Percentiles rank a stretch among this genome's conserved stretches.
Evolutionary conservation across 2,113 vertebrate species (phyloP).

Genomic region (Alligator mississippiensis): DNA sequence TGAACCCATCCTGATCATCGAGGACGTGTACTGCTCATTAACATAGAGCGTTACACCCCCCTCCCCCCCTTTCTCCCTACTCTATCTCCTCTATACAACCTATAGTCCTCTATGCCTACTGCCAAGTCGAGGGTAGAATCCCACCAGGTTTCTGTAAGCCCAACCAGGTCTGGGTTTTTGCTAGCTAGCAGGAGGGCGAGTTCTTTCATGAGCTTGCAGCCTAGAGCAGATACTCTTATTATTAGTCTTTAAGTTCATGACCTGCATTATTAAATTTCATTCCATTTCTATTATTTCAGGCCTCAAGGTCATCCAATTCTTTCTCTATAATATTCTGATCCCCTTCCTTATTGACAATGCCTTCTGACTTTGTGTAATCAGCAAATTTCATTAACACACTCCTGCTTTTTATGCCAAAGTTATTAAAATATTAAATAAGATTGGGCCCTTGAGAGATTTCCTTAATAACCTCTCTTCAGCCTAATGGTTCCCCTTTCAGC

Average conservation of each 20-base stretch:
- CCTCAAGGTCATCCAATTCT: neutral
- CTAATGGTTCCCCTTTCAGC: neutral
- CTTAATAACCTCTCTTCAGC: neutral
- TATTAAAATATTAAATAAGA: neutral
- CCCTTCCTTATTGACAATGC: neutral
- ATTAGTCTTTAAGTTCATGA: neutral
- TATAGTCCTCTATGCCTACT: no score
- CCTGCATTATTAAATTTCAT: constrained; percentile 5
- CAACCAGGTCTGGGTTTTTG: no score
- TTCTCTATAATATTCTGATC: constrained; percentile 12
- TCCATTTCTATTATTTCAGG: neutral
- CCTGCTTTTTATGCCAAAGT: neutral
- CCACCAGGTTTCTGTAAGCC: no score
- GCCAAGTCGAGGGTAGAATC: no score
- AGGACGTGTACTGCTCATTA: no score
- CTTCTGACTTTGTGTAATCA: neutral
- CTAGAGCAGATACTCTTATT: neutral
- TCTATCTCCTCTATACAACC: no score
- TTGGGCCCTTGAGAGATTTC: neutral
- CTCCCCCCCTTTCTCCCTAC: no score
- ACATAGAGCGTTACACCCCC: no score
- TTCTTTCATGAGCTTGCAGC: neutral
- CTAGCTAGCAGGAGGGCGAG: no score
- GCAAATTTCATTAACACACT: neutral
- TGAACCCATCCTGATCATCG: no score